A percentile compares a stretch with the other conserved stretches of the same genome.
Conservation (phyloP, 2,888 invertebrate genomes). For the Tenthredo livida region DNA sequence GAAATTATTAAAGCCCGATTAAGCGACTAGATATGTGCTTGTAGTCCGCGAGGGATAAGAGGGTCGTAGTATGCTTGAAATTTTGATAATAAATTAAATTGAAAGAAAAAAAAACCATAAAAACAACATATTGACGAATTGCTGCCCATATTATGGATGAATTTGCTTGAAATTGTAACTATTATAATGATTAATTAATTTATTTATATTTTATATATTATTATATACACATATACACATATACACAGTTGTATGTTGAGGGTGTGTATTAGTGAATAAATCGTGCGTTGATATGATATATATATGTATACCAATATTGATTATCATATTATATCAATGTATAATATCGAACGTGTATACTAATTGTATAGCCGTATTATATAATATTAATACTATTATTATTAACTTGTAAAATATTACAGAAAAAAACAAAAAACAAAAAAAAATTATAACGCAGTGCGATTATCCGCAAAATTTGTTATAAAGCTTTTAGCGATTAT, state of each 20-base stretch:
- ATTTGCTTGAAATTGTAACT: conserved; percentile 40
- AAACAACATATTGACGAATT: not conserved
- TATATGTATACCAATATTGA: not conserved
- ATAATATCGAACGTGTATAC: not conserved
- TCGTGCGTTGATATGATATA: not conserved
- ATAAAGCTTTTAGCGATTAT: conserved; percentile 9
- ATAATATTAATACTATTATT: not conserved
- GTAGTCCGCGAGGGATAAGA: not conserved
- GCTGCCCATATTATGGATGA: not conserved
- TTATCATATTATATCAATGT: conserved; percentile 24
- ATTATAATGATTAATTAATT: conserved; percentile 35
- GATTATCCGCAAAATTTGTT: not conserved
- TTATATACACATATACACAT: conserved; percentile 7
- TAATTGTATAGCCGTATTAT: conserved; percentile 48
- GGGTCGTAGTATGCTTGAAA: not conserved
- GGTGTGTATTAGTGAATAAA: conserved; percentile 3
- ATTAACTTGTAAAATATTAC: conserved; percentile 24
- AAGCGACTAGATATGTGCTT: conserved; percentile 3
- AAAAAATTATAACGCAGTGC: not conserved
- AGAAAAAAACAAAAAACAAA: not conserved
- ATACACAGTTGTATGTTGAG: conserved; percentile 32
- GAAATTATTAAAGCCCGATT: conserved; percentile 3
- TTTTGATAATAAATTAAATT: no score
- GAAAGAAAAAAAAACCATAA: not conserved
- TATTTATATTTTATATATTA: conserved; percentile 47